These are phyloP conservation scores for Eupithecia vulgata DNA, from an alignment of 2,888 invertebrate genomes.

Conservation along the genomic window DNA sequence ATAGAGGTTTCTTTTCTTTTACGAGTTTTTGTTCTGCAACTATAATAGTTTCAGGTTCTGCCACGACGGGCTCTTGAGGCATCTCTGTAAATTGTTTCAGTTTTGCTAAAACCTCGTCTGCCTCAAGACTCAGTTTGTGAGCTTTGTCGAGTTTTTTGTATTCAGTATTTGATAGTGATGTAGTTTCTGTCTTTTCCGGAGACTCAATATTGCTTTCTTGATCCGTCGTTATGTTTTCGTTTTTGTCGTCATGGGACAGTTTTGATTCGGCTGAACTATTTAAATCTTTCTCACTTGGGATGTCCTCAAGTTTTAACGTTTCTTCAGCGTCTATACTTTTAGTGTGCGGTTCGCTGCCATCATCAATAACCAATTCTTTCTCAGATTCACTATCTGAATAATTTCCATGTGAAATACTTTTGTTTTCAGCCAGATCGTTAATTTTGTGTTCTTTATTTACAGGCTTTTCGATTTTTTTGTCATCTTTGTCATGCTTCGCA, in stretches of 20 bases:
- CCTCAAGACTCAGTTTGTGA: slow-evolving; percentile 65
- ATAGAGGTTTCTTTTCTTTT: slow-evolving; percentile 38
- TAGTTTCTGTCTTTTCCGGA: slow-evolving; percentile 11
- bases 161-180: slow-evolving; percentile 41
- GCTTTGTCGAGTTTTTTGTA: slow-evolving; percentile 66
- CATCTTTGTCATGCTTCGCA: slow-evolving; percentile 41
- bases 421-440: slow-evolving; percentile 31
- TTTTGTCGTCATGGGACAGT: slow-evolving; percentile 22
- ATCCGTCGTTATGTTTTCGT: background rate
- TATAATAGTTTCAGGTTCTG: slow-evolving; percentile 34
- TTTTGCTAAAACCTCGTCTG: slow-evolving; percentile 61
- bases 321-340: slow-evolving; percentile 47
- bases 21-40: slow-evolving; percentile 44
- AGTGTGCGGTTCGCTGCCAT: slow-evolving; percentile 48
- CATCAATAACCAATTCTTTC: slow-evolving; percentile 66
- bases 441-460: slow-evolving; percentile 36
- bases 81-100: slow-evolving; percentile 66
- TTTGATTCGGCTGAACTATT: slow-evolving; percentile 35
- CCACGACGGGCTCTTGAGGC: slow-evolving; percentile 58
- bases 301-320: slow-evolving; percentile 43
- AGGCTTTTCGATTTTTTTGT: slow-evolving; percentile 40
- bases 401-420: slow-evolving; percentile 42
- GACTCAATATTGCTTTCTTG: slow-evolving; percentile 20
- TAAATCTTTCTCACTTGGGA: slow-evolving; percentile 27
- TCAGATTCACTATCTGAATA: slow-evolving; percentile 62